These are phyloP conservation scores for Acromyrmex heyeri DNA, from an alignment of 1,140 invertebrate genomes.

Conservation along the genomic window DNA sequence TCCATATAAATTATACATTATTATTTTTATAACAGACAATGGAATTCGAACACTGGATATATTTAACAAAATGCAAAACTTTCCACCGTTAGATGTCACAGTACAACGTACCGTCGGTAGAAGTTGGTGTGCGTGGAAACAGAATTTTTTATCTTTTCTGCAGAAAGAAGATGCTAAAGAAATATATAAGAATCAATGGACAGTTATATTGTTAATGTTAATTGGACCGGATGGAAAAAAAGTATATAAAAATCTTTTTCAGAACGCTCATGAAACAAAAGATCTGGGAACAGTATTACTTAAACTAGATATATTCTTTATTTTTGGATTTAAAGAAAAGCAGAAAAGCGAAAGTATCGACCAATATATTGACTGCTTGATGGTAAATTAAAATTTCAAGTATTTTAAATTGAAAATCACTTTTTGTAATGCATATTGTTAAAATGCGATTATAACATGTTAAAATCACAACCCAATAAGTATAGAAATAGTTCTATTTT, in stretches of 20 bases:
- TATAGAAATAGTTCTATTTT: neutral
- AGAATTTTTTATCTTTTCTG: constrained; percentile 27
- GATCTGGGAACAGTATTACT: neutral
- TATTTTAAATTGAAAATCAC: neutral
- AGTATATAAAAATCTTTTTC: neutral
- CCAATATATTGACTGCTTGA: constrained; percentile 23
- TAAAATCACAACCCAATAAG: neutral
- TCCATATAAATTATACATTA: neutral
- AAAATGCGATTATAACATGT: neutral
- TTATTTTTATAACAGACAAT: constrained; percentile 3
- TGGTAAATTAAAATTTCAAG: neutral
- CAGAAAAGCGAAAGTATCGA: constrained; percentile 3
- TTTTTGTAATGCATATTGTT: neutral
- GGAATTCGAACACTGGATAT: neutral
- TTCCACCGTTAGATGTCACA: neutral
- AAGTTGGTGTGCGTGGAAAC: constrained; percentile 20
- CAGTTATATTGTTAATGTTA: constrained; percentile 16
- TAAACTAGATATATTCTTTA: constrained; percentile 28
- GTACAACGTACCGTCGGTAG: neutral
- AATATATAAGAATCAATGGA: constrained; percentile 19
- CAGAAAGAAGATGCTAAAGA: constrained; percentile 16
- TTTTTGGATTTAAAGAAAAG: neutral
- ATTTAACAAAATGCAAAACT: constrained; percentile 4
- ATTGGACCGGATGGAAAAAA: constrained; percentile 6
- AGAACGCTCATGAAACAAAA: neutral